Conservation (phyloP, 2,113 vertebrate genomes). For the Lynx canadensis region DNA sequence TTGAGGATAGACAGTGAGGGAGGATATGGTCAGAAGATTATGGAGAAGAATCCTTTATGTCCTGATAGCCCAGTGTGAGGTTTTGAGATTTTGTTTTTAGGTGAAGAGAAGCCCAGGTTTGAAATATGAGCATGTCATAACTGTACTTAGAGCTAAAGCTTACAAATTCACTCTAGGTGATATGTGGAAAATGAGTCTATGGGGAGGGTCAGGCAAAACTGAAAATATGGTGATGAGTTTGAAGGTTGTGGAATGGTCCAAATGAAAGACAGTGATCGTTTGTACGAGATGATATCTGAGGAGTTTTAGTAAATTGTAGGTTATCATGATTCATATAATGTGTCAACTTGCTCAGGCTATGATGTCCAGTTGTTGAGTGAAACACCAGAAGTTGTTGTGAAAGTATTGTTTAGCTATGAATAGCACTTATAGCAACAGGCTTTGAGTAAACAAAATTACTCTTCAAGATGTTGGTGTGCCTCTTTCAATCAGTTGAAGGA, state of each 20-base stretch:
- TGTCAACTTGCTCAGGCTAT: background rate
- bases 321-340: background rate
- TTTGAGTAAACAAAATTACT: background rate
- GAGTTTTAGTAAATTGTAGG: background rate
- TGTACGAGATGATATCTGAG: background rate
- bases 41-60: background rate
- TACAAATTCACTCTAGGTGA: background rate
- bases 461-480: background rate
- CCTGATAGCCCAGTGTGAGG: background rate
- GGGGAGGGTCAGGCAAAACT: accelerated
- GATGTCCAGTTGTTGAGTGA: background rate
- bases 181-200: background rate
- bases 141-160: background rate
- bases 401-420: background rate
- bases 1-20: background rate
- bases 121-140: background rate
- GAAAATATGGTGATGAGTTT: background rate
- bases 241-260: background rate
- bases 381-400: background rate
- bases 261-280: background rate
- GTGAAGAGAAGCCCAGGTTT: background rate
- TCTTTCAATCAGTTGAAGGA: background rate
- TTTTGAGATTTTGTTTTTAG: background rate
- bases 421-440: background rate
- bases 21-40: background rate